Conservation (phyloP, 2,888 invertebrate species). For the Nematopogon swammerdamellus region DNA sequence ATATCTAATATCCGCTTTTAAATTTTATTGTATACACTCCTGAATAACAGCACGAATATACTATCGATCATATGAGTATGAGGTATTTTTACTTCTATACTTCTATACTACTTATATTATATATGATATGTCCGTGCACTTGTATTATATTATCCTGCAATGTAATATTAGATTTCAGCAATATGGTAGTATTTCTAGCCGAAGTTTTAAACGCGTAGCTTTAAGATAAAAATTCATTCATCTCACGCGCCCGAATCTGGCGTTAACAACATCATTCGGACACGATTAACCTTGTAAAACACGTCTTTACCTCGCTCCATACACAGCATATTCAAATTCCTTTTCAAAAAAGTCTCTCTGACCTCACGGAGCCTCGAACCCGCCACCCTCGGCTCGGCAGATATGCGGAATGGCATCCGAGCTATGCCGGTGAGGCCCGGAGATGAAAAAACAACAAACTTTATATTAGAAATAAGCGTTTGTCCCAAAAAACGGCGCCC, state of each 20-base stretch:
- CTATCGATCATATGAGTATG: too few species aligned
- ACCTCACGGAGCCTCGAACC: not conserved
- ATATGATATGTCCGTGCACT: too few species aligned
- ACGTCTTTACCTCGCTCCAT: not conserved
- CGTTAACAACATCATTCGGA: not conserved
- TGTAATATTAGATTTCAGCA: too few species aligned
- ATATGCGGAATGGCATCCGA: slow-evolving; percentile 23
- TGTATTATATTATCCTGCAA: too few species aligned
- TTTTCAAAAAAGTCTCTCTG: not conserved
- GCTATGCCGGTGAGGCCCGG: slow-evolving; percentile 32
- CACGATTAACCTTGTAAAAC: not conserved
- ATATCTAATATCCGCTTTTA: too few species aligned
- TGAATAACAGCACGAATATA: too few species aligned
- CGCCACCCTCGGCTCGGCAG: slow-evolving; percentile 11
- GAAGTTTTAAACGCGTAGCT: too few species aligned
- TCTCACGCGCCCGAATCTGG: not conserved
- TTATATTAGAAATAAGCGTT: slow-evolving; percentile 52
- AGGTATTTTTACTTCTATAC: too few species aligned
- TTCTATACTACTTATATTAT: too few species aligned
- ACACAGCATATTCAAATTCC: not conserved
- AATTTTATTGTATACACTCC: too few species aligned
- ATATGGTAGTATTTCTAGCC: too few species aligned
- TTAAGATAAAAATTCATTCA: too few species aligned
- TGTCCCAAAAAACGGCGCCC: slow-evolving; percentile 50
- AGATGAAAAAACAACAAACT: slow-evolving; percentile 23